These are phyloP conservation scores for Hormaphis cornu DNA, from an alignment of 1,140 invertebrate genomes.

Conservation along the genomic window DNA sequence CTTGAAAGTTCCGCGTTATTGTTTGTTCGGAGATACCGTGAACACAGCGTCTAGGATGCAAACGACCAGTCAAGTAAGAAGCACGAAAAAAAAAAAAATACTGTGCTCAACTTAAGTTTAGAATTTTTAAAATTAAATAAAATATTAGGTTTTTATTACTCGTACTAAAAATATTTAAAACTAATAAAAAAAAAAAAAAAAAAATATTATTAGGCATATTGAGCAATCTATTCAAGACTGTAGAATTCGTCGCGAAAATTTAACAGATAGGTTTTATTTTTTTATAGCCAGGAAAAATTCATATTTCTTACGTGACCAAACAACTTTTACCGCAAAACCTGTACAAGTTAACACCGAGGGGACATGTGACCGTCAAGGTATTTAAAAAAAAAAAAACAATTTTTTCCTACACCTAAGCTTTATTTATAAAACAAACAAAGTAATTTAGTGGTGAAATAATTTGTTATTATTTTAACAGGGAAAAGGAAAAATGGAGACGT, in stretches of 20 bases:
- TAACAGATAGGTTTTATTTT: neutral
- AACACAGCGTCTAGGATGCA: constrained; percentile 82
- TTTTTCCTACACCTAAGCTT: too few species aligned
- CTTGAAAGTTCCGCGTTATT: constrained; percentile 63
- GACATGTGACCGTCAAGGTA: constrained; percentile 67
- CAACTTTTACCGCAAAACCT: constrained; percentile 46
- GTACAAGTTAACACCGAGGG: constrained; percentile 56
- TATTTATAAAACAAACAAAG: constrained; percentile 18
- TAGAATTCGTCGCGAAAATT: too few species aligned
- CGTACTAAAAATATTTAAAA: too few species aligned
- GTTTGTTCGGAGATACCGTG: constrained; percentile 78
- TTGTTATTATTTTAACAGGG: constrained; percentile 47
- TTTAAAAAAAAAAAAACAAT: constrained; percentile 35
- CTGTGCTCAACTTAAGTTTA: neutral
- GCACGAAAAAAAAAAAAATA: neutral
- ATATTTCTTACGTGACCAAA: constrained; percentile 59
- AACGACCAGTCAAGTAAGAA: constrained; percentile 58
- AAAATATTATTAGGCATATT: too few species aligned
- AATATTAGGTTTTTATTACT: neutral
- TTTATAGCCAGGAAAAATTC: constrained; percentile 58
- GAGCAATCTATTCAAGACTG: too few species aligned
- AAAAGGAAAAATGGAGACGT: constrained; percentile 64
- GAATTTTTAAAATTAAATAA: constrained; percentile 21
- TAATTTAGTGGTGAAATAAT: neutral
- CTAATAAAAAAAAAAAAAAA: too few species aligned